Conservation (phyloP, 2,113 vertebrate species). For the Rhinopomastus cyanomelas region DNA sequence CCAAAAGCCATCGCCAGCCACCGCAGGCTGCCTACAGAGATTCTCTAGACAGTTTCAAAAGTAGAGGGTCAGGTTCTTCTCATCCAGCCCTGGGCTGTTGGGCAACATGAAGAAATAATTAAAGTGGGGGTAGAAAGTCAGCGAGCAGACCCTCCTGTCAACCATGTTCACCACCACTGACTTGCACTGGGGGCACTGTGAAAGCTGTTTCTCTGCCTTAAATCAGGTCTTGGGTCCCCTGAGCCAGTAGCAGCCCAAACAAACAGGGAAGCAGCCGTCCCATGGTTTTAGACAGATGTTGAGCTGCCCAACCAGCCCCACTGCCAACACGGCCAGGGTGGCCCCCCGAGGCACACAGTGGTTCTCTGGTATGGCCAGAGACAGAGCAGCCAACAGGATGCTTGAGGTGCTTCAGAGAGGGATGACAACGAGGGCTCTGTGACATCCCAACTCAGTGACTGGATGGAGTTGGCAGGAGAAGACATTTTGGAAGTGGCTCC, state of each 20-base stretch:
- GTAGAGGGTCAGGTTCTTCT: conserved; percentile 55
- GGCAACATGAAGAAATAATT: background rate
- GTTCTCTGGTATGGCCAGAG: background rate
- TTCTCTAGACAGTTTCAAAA: background rate
- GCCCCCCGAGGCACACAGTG: background rate
- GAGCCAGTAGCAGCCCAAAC: background rate
- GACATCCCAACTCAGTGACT: background rate
- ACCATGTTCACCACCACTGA: background rate
- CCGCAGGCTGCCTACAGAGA: conserved; percentile 40
- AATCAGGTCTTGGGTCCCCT: background rate
- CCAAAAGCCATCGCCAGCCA: conserved; percentile 57
- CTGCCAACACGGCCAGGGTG: background rate
- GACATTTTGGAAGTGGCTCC: background rate
- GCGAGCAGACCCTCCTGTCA: background rate
- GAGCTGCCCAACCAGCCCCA: background rate
- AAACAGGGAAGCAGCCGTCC: background rate
- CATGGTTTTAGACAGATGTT: background rate
- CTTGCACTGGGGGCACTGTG: background rate
- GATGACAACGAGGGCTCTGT: background rate
- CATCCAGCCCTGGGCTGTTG: conserved; percentile 61
- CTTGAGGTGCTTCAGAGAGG: background rate
- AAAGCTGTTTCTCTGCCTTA: background rate
- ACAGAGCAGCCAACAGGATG: background rate
- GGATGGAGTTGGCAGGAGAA: background rate
- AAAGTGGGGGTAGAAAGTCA: background rate